Evolutionary conservation across 2,888 invertebrate genomes (phyloP).

Genomic region (Halictus quadricinctus): DNA sequence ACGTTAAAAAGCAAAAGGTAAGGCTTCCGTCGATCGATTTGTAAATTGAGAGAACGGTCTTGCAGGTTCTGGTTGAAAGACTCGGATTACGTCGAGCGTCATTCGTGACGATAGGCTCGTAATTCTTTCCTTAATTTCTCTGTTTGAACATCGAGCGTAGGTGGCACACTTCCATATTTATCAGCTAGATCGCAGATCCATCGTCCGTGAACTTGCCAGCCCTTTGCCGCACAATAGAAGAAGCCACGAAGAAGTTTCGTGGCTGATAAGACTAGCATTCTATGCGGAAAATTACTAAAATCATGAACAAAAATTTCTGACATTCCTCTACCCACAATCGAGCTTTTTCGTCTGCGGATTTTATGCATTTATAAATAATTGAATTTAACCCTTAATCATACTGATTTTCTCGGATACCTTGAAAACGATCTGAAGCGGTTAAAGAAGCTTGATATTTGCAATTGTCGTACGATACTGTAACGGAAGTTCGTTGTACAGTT

Average conservation of each 20-base stretch:
- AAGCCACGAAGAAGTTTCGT: not conserved
- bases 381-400: no score
- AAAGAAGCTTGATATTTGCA: no score
- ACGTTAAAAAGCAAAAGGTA: constrained; percentile 77
- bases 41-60: not conserved
- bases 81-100: not conserved
- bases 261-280: not conserved
- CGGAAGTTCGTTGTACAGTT: no score
- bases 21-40: constrained; percentile 33
- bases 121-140: not conserved
- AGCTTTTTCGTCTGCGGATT: no score
- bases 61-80: no score
- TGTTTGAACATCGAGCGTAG: not conserved
- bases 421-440: no score
- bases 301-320: not conserved
- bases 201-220: constrained; percentile 42
- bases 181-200: not conserved
- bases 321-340: no score
- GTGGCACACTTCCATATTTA: not conserved
- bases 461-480: no score
- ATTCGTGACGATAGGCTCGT: not conserved
- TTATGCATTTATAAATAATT: no score
- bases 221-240: constrained; percentile 6
- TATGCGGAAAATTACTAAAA: not conserved
- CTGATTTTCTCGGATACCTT: no score